A percentile compares a stretch with the other conserved stretches of the same genome.
Evolutionary conservation across 2,888 invertebrate species (phyloP).

Genomic region (Phania funesta): DNA sequence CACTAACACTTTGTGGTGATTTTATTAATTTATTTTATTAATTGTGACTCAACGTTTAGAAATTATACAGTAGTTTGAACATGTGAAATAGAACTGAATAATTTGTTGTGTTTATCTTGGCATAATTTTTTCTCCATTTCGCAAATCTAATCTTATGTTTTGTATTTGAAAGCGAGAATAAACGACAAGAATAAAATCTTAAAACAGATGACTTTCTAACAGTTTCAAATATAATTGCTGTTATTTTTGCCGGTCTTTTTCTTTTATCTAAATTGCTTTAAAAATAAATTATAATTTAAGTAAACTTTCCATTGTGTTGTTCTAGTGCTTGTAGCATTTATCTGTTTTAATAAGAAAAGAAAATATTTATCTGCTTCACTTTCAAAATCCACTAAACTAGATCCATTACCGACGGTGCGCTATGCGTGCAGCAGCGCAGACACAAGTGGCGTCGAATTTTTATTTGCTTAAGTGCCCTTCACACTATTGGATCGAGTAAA

Average conservation of each 20-base stretch:
- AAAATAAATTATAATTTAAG: constrained; percentile 14
- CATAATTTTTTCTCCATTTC: not conserved
- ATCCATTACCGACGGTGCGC: too few species aligned
- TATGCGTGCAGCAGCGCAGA: too few species aligned
- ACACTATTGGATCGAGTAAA: too few species aligned
- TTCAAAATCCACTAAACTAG: too few species aligned
- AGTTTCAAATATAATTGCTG: constrained; percentile 17
- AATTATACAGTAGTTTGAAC: constrained; percentile 8
- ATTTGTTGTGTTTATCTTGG: constrained; percentile 21
- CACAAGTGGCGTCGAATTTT: too few species aligned
- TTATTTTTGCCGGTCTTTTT: not conserved
- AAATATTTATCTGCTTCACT: too few species aligned
- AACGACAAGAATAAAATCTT: not conserved
- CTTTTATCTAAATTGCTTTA: constrained; percentile 50
- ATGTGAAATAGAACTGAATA: constrained; percentile 38
- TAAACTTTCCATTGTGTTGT: constrained; percentile 38
- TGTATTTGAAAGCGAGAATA: not conserved
- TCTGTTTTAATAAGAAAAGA: too few species aligned
- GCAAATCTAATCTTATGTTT: constrained; percentile 40
- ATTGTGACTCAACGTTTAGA: not conserved
- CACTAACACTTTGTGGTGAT: not conserved
- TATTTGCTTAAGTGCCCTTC: too few species aligned
- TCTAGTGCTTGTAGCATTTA: not conserved
- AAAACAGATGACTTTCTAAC: constrained; percentile 19
- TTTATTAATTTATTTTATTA: not conserved